These are phyloP conservation scores for Copidosoma floridanum DNA, from an alignment of 1,140 invertebrate species.

Conservation along the genomic window DNA sequence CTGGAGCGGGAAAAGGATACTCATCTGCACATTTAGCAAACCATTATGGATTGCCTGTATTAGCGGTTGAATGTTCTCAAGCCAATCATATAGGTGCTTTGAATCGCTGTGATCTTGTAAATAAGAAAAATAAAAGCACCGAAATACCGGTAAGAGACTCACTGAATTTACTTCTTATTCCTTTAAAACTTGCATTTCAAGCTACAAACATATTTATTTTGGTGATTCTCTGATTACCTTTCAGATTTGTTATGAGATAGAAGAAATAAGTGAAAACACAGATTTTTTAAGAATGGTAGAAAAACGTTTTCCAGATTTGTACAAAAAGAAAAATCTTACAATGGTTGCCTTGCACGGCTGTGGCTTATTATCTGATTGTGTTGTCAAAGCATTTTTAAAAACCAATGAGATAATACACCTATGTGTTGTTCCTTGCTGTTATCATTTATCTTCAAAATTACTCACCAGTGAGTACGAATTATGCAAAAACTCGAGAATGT, in stretches of 20 bases:
- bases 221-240: too few relatives aligned
- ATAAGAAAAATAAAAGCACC: constrained; percentile 44
- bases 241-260: constrained; percentile 42
- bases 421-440: constrained; percentile 87
- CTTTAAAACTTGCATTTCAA: too few relatives aligned
- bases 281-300: constrained; percentile 56
- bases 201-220: too few relatives aligned
- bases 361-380: constrained; percentile 76
- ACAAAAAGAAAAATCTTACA: constrained; percentile 50
- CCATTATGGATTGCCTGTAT: constrained; percentile 67
- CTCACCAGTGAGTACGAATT: constrained; percentile 57
- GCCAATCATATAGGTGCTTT: constrained; percentile 66
- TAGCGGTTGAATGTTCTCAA: constrained; percentile 75
- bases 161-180: too few relatives aligned
- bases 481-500: constrained; percentile 79
- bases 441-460: constrained; percentile 77
- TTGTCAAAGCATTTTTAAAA: constrained; percentile 70
- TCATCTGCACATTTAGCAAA: constrained; percentile 72
- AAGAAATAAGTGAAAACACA: constrained; percentile 50
- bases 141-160: constrained; percentile 32
- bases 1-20: constrained; percentile 86
- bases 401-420: constrained; percentile 61
- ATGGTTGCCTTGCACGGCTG: constrained; percentile 85
- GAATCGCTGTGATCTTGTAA: constrained; percentile 62
- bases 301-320: constrained; percentile 51